Evolutionary conservation across 2,113 vertebrate genomes (phyloP).

Genomic region (Nicator chloris): DNA sequence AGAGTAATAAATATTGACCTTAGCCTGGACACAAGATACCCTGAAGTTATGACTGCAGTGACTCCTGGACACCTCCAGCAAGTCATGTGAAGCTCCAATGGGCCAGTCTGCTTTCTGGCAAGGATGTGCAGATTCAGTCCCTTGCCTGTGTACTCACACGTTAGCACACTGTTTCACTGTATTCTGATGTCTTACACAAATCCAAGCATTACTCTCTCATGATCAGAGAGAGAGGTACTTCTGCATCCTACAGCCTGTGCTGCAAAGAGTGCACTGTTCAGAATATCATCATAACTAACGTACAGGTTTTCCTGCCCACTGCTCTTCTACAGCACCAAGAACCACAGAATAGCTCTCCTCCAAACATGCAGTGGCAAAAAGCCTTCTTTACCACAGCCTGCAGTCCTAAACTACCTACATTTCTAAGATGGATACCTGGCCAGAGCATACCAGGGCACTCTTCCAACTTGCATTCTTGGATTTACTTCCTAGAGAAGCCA

Average conservation of each 20-base stretch:
- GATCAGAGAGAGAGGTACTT: neutral
- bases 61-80: neutral
- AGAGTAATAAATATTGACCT: neutral
- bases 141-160: accelerated
- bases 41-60: neutral
- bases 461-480: neutral
- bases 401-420: neutral
- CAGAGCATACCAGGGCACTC: neutral
- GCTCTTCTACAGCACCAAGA: neutral
- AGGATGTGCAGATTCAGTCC: neutral
- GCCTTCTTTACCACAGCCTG: neutral
- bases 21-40: neutral
- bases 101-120: neutral
- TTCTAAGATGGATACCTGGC: neutral
- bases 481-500: neutral
- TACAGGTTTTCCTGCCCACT: neutral
- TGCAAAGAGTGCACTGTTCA: neutral
- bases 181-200: neutral
- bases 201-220: neutral
- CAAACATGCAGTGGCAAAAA: neutral
- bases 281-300: neutral
- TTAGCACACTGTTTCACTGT: neutral
- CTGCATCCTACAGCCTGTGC: neutral
- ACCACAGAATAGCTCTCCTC: neutral
- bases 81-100: neutral